phyloP scores from a whole-genome alignment of 2,888 invertebrate genomes.

The Mactromeris polynyma region DNA sequence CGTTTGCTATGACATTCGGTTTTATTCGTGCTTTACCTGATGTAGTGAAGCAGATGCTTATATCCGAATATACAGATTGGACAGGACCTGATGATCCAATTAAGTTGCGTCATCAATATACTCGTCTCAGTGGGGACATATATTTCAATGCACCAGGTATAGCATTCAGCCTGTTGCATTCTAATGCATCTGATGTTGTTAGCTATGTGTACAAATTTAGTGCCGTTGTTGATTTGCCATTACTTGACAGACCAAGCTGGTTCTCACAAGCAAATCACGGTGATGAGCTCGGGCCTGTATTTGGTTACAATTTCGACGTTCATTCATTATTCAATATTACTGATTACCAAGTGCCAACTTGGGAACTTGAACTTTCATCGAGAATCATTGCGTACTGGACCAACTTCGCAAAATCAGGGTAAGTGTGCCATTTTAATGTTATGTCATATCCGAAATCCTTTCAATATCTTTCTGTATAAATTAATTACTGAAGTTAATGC shows the following conservation, averaged over 20 bases:
- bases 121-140: constrained; percentile 97
- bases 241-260: constrained; percentile 69
- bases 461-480: no score
- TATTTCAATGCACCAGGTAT: constrained; percentile 91
- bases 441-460: no score
- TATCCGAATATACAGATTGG: constrained; percentile 53
- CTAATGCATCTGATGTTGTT: constrained; percentile 88
- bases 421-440: background rate
- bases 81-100: constrained; percentile 88
- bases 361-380: constrained; percentile 27
- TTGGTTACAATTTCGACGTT: constrained; percentile 26
- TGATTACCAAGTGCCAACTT: constrained; percentile 24
- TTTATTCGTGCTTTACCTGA: background rate
- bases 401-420: constrained; percentile 29
- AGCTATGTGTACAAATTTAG: constrained; percentile 75
- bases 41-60: constrained; percentile 18
- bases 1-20: background rate
- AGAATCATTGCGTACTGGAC: constrained; percentile 31
- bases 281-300: constrained; percentile 56
- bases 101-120: constrained; percentile 90
- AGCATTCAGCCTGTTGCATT: constrained; percentile 92
- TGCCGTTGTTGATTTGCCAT: constrained; percentile 52
- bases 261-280: constrained; percentile 83
- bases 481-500: no score
- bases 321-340: background rate